These are phyloP conservation scores for Drosophila pseudotalamancana DNA, from an alignment of 2,888 invertebrate species.

Conservation along the genomic window DNA sequence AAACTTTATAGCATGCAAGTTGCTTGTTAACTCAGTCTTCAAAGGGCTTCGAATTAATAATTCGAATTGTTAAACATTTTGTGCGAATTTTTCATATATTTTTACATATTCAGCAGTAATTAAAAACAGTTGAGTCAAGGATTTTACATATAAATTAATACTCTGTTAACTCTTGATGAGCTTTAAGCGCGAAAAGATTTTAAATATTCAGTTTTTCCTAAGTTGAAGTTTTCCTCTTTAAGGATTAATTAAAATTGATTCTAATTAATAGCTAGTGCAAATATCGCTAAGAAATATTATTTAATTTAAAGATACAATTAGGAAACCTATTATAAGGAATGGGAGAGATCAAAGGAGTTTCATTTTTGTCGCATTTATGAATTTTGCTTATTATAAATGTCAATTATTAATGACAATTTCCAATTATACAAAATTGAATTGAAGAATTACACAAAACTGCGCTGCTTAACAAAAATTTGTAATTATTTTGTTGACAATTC, in stretches of 20 bases:
- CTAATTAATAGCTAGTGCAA: too few species aligned
- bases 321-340: too few species aligned
- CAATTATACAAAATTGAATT: not conserved
- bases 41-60: constrained; percentile 34
- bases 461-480: not conserved
- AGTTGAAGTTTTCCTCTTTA: too few species aligned
- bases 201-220: not conserved
- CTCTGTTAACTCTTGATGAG: not conserved
- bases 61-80: constrained; percentile 18
- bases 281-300: too few species aligned
- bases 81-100: constrained; percentile 12
- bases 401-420: not conserved
- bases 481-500: constrained; percentile 8
- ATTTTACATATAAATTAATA: constrained; percentile 18
- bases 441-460: not conserved
- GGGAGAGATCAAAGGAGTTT: too few species aligned
- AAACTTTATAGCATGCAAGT: constrained; percentile 31
- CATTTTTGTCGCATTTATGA: too few species aligned
- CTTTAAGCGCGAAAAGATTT: not conserved
- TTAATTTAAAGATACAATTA: too few species aligned
- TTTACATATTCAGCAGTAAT: constrained; percentile 41
- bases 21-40: constrained; percentile 34
- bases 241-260: not conserved
- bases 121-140: constrained; percentile 44
- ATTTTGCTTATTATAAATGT: not conserved